phyloP scores from a whole-genome alignment of 2,797 vertebrate species.

The Centroberyx gerrardi region DNA sequence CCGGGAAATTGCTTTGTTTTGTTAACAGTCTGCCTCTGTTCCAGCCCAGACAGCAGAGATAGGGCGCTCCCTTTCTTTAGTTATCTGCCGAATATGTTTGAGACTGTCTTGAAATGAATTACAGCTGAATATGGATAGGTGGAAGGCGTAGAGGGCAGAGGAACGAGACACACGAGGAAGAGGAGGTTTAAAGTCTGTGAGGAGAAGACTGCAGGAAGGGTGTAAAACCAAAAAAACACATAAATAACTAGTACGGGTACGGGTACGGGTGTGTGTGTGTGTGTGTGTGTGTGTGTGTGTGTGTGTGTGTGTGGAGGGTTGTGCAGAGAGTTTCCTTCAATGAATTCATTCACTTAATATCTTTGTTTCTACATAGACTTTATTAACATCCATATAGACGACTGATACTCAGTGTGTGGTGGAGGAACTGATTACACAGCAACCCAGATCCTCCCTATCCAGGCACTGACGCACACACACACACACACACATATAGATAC shows the following conservation, averaged over 20 bases:
- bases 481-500: neutral
- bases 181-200: neutral
- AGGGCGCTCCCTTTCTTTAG: slow-evolving; percentile 48
- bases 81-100: slow-evolving; percentile 61
- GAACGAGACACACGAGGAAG: neutral
- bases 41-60: slow-evolving; percentile 64
- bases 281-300: slow-evolving; percentile 21
- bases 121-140: slow-evolving; percentile 31
- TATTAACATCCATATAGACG: too few species aligned
- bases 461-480: neutral
- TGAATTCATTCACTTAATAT: too few species aligned
- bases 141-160: neutral
- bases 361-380: too few species aligned
- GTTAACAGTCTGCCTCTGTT: slow-evolving; percentile 75
- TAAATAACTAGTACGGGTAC: too few species aligned
- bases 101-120: slow-evolving; percentile 43
- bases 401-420: too few species aligned
- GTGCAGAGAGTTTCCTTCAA: neutral
- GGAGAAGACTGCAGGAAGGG: neutral
- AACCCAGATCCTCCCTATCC: neutral
- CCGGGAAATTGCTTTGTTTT: slow-evolving; percentile 83
- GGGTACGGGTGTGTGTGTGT: slow-evolving; percentile 26
- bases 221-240: neutral
- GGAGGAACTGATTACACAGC: too few species aligned
- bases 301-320: neutral